Base-by-base conservation (phyloP, 1,140 invertebrate genomes). In the Metaphire vulgaris region DNA sequence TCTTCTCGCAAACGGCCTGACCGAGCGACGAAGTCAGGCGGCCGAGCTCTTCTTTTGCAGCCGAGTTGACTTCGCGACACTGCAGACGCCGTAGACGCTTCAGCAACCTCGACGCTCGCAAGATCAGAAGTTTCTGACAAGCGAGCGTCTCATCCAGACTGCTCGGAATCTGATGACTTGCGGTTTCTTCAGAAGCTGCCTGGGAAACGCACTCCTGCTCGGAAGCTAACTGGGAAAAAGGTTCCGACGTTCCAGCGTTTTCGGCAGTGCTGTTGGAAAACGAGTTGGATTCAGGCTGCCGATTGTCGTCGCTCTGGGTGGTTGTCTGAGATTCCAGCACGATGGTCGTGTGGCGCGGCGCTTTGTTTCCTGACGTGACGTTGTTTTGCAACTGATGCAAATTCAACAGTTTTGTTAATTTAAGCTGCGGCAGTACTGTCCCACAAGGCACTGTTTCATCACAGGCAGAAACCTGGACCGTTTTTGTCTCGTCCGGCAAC, bases 1-100 rank as follows among this genome's bases (percentile, higher is more conserved):
- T 72, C 77, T 79, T 76, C 30, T 74, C 69, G 21, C 84, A 81
- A 34, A 86, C 76, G 79, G 83, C 87, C 82, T 85, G 88, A 76
- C 90, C 89, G 65, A 91, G 89, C 83, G 91, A 85, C 82, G 92
- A 90, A 82, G 94, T 86, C 74, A 93, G 88, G 74, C 90, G 89
- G 21, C 89, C 88, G 1, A 92, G 89, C 84, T 96, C 92, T 75
- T 92, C 90, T 72, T 90, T 90, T 31, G 90, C 88, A 82, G 94
- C 92, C 71, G 89, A 89, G 16, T 92, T 91, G 78, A 93, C 87
- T 26, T 90, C 86, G 71, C 89, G 87, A 0, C 90, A 89, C 83
- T 95, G 92, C 6, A 93, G 83, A 81, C 93, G 92, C 0, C 91
- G 86, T 56, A 94, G 84, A 68, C 93, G 87, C 74, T 92, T 87